Evolutionary conservation across 1,140 invertebrate species (phyloP), one percentile per base, ranked within the genome.

Genomic region (Trigoniulus corallinus): DNA sequence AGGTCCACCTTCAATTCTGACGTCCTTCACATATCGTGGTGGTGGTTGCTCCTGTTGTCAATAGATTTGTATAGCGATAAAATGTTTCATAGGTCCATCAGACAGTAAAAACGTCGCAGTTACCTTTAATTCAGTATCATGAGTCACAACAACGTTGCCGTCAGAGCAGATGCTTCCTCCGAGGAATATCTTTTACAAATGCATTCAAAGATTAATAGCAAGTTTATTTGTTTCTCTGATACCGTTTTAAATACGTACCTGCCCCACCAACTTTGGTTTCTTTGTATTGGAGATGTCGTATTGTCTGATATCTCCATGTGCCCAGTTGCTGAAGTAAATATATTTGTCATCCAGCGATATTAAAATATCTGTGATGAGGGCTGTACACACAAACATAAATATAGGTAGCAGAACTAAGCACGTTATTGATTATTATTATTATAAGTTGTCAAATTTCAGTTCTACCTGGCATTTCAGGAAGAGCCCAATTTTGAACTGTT

Each of bases 261-360:
- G 84, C 0, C 85, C 84, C 1, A 80, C 81, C 7, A 96, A 70
- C 64, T 80, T 85, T 0, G 92, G 88, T 27, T 86, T 71, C 22
- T 69, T 68, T 0, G 80, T 78, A 64, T 95, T 79, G 0, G 79
- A 78, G 47, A 98, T 83, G 63, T 97, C 88, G 61, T 98, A 98
- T 61, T 97, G 93, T 37, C 89, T 76, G 3, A 98, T 74, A 62
- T 97, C 92, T 13, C 76, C 94, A 61, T 96, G 92, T 0, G 89
- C 61, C 89, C 89, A 98, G 63, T 86, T 88, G 46, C 80, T 83
- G 39, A 94, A 74, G 66, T 94, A 98, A 1, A 98, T 66, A 62
- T 78, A 98, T 52, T 80, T 80, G 64, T 98, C 94, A 65, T 98
- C 92, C 63, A 98, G 63, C 0, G 93, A 97, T 23, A 98, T 68